Conservation (phyloP, 2,113 vertebrate genomes). For the Empidonax traillii region DNA sequence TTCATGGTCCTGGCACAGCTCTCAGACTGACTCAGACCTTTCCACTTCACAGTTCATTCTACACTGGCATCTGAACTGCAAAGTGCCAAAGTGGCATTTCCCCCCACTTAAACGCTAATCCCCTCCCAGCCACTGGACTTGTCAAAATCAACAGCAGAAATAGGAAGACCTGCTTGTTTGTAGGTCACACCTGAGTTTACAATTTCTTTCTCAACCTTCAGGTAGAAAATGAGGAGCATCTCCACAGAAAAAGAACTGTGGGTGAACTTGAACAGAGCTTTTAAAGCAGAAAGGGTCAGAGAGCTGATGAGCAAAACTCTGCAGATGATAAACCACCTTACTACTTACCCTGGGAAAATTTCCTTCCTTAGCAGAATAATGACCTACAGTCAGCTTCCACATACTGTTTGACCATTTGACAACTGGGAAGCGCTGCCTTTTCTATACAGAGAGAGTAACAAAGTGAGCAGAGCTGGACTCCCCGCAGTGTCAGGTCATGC, state of each 20-base stretch:
- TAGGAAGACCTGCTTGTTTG: not conserved
- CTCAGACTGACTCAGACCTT: not conserved
- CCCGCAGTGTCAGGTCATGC: not conserved
- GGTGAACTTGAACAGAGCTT: not conserved
- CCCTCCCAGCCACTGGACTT: not conserved
- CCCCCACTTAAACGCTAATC: not conserved
- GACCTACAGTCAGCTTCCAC: not conserved
- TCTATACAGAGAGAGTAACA: accelerated
- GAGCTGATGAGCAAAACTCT: not conserved
- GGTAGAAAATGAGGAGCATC: not conserved
- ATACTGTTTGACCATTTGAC: not conserved
- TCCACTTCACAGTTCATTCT: not conserved
- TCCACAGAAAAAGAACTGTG: not conserved
- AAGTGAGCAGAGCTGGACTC: not conserved
- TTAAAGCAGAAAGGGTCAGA: not conserved
- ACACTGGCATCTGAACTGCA: not conserved
- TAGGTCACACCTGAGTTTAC: not conserved
- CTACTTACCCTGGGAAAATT: not conserved
- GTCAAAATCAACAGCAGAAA: not conserved
- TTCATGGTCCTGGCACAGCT: not conserved
- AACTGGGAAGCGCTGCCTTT: not conserved
- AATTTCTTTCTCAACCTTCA: not conserved
- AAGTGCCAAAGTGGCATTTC: not conserved
- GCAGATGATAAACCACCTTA: not conserved
- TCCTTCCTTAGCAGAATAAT: not conserved